Evolutionary conservation across 2,797 vertebrate species (phyloP).

Genomic region (Hydrocynus forskahlii): DNA sequence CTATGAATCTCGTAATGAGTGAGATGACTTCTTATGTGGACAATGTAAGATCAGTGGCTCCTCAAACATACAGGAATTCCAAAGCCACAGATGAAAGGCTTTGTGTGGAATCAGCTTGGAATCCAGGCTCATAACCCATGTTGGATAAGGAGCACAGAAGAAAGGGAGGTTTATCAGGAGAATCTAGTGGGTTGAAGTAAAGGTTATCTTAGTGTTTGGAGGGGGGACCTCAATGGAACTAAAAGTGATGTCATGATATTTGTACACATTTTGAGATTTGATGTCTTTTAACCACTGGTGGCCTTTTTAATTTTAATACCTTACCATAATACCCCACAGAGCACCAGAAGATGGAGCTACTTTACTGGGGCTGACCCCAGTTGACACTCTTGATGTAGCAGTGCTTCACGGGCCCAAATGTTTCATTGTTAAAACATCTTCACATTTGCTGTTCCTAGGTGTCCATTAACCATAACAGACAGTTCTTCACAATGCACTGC

Average conservation of each 20-base stretch:
- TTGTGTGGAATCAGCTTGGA: constrained; percentile 3
- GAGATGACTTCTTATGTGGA: not conserved
- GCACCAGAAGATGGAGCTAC: not conserved
- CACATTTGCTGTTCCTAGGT: not conserved
- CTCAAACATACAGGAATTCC: not conserved
- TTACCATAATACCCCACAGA: constrained; percentile 22
- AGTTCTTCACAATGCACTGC: not conserved
- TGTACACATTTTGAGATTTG: constrained; percentile 46
- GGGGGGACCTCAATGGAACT: constrained; percentile 44
- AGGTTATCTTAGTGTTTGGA: constrained; percentile 30
- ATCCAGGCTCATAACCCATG: constrained; percentile 1
- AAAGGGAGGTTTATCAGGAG: not conserved
- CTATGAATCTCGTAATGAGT: not conserved
- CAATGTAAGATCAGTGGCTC: not conserved
- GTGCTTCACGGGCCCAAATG: not conserved
- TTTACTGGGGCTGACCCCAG: not conserved
- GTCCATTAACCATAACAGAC: not conserved
- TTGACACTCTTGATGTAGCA: not conserved
- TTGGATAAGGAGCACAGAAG: not conserved
- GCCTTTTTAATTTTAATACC: constrained; percentile 38
- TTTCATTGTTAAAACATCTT: too few relatives aligned
- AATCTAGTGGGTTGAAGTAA: not conserved
- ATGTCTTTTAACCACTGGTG: constrained; percentile 50
- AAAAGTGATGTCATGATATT: constrained; percentile 42
- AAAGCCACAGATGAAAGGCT: constrained; percentile 11